phyloP scores from a whole-genome alignment of 2,888 invertebrate genomes.

The Heliconius ethilla region DNA sequence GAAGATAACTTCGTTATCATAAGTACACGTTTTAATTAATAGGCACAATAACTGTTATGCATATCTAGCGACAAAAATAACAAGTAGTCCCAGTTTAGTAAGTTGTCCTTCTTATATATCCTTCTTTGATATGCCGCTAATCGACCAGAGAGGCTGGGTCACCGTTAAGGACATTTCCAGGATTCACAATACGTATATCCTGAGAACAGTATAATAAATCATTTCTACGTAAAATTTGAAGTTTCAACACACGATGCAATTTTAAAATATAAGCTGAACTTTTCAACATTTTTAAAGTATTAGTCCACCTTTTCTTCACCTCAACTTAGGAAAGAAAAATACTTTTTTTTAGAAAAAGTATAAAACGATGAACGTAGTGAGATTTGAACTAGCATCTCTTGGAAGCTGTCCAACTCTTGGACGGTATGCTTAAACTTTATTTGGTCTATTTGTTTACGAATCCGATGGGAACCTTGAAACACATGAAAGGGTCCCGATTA shows the following conservation, averaged over 20 bases:
- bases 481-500: constrained; percentile 25
- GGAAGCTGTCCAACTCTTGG: not conserved
- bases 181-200: too few species aligned
- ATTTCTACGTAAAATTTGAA: too few species aligned
- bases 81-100: not conserved
- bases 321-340: too few species aligned
- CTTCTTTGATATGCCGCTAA: not conserved
- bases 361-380: not conserved
- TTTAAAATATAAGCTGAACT: too few species aligned
- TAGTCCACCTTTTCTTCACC: too few species aligned
- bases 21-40: not conserved
- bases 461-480: constrained; percentile 1
- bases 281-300: too few species aligned
- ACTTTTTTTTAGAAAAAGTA: too few species aligned
- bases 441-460: constrained; percentile 22
- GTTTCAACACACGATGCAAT: too few species aligned
- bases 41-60: not conserved
- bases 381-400: not conserved
- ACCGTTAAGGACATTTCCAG: not conserved
- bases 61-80: too few species aligned
- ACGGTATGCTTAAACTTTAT: not conserved
- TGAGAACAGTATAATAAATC: too few species aligned
- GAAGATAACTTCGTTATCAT: not conserved
- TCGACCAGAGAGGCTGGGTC: not conserved
- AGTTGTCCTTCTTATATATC: not conserved